phyloP scores from a whole-genome alignment of 1,140 invertebrate genomes.

The Acyrthosiphon pisum region DNA sequence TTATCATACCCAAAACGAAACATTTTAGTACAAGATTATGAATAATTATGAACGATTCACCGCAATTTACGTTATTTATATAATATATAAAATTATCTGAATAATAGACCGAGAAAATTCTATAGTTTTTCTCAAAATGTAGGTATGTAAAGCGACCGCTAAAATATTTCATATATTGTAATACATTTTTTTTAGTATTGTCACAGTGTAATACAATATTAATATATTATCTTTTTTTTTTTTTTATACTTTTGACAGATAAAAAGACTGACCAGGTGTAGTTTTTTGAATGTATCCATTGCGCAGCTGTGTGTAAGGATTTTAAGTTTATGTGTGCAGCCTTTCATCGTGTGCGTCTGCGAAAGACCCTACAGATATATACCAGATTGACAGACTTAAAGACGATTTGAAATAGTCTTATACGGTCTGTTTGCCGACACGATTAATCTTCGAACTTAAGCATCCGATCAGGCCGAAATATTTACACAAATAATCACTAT shows the following conservation, averaged over 20 bases:
- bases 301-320: no score
- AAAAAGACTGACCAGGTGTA: no score
- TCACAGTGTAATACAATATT: neutral
- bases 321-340: no score
- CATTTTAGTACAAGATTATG: neutral
- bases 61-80: neutral
- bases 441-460: neutral
- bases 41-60: neutral
- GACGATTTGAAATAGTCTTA: neutral
- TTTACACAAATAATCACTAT: neutral
- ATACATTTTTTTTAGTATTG: neutral
- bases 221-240: no score
- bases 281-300: no score
- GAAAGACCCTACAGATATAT: no score
- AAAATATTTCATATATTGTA: neutral
- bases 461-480: neutral
- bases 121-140: neutral
- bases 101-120: no score
- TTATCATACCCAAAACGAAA: no score
- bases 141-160: neutral
- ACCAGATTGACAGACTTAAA: neutral
- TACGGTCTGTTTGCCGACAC: neutral
- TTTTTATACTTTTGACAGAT: no score
- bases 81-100: no score
- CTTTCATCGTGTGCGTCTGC: no score